phyloP scores from a whole-genome alignment of 1,140 invertebrate genomes.

The Hyposmocoma kahamanoa region DNA sequence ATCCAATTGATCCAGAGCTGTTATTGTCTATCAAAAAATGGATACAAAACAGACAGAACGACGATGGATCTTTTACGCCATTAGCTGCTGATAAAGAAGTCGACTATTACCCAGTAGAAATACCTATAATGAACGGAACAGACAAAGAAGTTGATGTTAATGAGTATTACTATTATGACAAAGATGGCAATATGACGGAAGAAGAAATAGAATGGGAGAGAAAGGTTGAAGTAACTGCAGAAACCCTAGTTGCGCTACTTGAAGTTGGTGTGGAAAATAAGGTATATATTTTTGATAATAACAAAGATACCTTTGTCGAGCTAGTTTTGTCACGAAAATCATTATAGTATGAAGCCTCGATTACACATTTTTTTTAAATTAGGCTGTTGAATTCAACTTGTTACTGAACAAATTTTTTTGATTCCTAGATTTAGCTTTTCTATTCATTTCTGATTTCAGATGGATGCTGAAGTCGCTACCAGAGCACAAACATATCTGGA shows the following conservation, averaged over 20 bases:
- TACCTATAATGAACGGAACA: slow-evolving; percentile 42
- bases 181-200: slow-evolving; percentile 66
- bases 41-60: slow-evolving; percentile 75
- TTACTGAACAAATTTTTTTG: too few relatives aligned
- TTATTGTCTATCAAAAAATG: slow-evolving; percentile 75
- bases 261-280: slow-evolving; percentile 77
- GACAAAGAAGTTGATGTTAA: slow-evolving; percentile 51
- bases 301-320: not conserved
- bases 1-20: slow-evolving; percentile 75
- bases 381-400: too few relatives aligned
- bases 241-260: slow-evolving; percentile 74
- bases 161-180: slow-evolving; percentile 64
- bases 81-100: slow-evolving; percentile 73
- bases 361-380: too few relatives aligned
- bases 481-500: slow-evolving; percentile 75
- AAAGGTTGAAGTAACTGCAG: slow-evolving; percentile 75
- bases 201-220: slow-evolving; percentile 67
- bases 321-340: too few relatives aligned
- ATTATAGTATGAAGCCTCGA: too few relatives aligned
- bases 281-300: slow-evolving; percentile 31
- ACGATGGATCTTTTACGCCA: slow-evolving; percentile 76
- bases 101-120: slow-evolving; percentile 60
- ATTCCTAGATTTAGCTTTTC: too few relatives aligned
- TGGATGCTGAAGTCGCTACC: slow-evolving; percentile 64
- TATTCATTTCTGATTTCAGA: slow-evolving; percentile 40